Evolutionary conservation across 2,797 vertebrate genomes (phyloP), one percentile per base, ranked within the genome.

Genomic region (Pelodytes ibericus): DNA sequence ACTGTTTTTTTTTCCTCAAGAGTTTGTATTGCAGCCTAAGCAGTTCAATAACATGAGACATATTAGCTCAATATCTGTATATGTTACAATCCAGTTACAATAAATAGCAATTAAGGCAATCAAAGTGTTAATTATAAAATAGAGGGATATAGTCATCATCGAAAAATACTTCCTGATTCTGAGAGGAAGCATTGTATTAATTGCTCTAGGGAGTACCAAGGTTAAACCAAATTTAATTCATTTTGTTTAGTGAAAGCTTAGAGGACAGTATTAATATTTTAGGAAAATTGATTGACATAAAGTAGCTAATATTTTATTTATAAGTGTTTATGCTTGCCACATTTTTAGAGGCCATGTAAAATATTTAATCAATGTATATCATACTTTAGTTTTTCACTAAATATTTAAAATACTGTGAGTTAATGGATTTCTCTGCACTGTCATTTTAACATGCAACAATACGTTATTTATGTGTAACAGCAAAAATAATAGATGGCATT

Each of bases 231-330:
- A 22, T 56, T n/a, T 56, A 24, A 56, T 56, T 56, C 4, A 56
- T 56, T 56, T 22, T 22, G 51, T 56, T 56, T 56, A 56, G 51
- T 24, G 24, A 22, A 22, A 56, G n/a, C 51, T 22, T 25, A 56
- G 51, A 56, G 51, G 51, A 56, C 51, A 56, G 24, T 56, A 56
- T 56, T 22, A 56, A 56, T 56, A 24, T 56, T 56, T 56, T 56
- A 56, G n/a, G n/a, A 22, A 22, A 22, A 56, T 56, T 56, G 51
- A 56, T 56, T 56, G 51, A 56, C 51, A 56, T 24, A 24, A 56
- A 56, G 51, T 56, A 56, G 8, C 20, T 56, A 7, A 56, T 56
- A 56, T 56, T 56, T 56, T 56, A 56, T 56, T 56, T 22, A 56
- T 56, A 56, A 49, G 51, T 56, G 51, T 56, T 56, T 22, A 56